Percentiles rank a stretch among this genome's conserved stretches.
These are phyloP conservation scores for Stictocephala bisonia DNA, from an alignment of 2,888 invertebrate genomes.

Conservation along the genomic window DNA sequence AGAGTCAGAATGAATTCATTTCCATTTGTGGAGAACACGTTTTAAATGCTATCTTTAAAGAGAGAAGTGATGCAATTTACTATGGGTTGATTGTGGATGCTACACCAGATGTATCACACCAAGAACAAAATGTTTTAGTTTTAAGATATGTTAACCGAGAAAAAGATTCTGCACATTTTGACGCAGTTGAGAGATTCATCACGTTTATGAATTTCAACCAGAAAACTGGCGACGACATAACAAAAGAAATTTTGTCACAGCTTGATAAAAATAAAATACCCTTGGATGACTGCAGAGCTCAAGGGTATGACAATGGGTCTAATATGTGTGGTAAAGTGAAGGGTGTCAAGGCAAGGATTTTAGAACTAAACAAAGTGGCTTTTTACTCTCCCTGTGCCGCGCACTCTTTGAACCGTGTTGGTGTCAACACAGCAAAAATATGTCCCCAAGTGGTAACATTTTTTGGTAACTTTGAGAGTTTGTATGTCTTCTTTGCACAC, in stretches of 20 bases:
- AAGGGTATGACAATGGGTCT: slow-evolving; percentile 21
- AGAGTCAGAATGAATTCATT: slow-evolving; percentile 44
- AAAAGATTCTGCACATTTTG: slow-evolving; percentile 2
- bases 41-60: slow-evolving; percentile 25
- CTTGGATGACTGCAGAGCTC: slow-evolving; percentile 24
- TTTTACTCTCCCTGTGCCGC: slow-evolving; percentile 41
- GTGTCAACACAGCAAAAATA: slow-evolving; percentile 39
- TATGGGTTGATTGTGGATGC: slow-evolving; percentile 32
- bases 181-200: slow-evolving; percentile 25
- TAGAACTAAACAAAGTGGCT: slow-evolving; percentile 31
- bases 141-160: slow-evolving; percentile 33
- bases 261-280: slow-evolving; percentile 21
- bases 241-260: neutral
- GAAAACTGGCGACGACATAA: slow-evolving; percentile 31
- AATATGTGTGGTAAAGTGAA: slow-evolving; percentile 42
- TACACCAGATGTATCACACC: slow-evolving; percentile 33
- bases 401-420: slow-evolving; percentile 32
- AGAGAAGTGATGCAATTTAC: slow-evolving; percentile 35
- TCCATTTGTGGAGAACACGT: slow-evolving; percentile 38
- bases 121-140: slow-evolving; percentile 41
- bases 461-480: slow-evolving; percentile 36
- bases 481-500: slow-evolving; percentile 28
- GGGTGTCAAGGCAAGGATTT: slow-evolving; percentile 19
- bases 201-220: slow-evolving; percentile 35
- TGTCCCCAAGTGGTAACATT: slow-evolving; percentile 30